Conservation (phyloP, 2,113 vertebrate species). For the Cyprinus carpio region DNA sequence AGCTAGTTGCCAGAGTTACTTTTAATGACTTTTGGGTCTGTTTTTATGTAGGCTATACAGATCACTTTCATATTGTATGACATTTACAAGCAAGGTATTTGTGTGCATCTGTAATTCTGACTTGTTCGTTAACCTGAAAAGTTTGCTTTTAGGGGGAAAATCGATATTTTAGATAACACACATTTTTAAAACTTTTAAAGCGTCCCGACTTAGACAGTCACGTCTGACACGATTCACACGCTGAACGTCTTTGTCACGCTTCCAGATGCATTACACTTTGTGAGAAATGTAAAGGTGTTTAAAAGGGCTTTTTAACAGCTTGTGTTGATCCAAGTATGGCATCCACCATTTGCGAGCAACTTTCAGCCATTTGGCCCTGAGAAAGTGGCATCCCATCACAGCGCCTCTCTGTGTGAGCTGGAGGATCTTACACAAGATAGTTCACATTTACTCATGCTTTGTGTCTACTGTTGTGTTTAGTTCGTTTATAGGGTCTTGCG, state of each 20-base stretch:
- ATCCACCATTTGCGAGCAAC: conserved; percentile 51
- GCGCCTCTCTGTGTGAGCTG: conserved; percentile 35
- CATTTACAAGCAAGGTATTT: too few relatives aligned
- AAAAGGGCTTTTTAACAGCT: neutral
- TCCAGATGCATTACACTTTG: neutral
- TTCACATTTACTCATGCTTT: neutral
- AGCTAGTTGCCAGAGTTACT: neutral
- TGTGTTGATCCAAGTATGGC: conserved; percentile 19
- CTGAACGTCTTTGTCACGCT: neutral
- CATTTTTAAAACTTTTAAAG: conserved; percentile 21
- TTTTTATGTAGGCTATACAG: too few relatives aligned
- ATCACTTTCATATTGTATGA: too few relatives aligned
- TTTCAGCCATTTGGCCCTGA: conserved; percentile 48
- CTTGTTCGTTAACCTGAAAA: neutral
- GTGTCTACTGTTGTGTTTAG: neutral
- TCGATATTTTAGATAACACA: neutral
- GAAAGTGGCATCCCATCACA: conserved; percentile 36
- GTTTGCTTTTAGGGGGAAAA: neutral
- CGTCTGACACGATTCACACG: neutral
- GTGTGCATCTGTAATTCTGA: neutral
- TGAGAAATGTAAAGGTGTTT: neutral
- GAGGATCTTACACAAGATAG: conserved; percentile 14
- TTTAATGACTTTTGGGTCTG: neutral
- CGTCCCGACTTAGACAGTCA: neutral
- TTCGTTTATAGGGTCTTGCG: neutral